Percentiles rank a stretch among this genome's conserved stretches.
Evolutionary conservation across 2,888 invertebrate species (phyloP).

Genomic region (Meta bourneti): DNA sequence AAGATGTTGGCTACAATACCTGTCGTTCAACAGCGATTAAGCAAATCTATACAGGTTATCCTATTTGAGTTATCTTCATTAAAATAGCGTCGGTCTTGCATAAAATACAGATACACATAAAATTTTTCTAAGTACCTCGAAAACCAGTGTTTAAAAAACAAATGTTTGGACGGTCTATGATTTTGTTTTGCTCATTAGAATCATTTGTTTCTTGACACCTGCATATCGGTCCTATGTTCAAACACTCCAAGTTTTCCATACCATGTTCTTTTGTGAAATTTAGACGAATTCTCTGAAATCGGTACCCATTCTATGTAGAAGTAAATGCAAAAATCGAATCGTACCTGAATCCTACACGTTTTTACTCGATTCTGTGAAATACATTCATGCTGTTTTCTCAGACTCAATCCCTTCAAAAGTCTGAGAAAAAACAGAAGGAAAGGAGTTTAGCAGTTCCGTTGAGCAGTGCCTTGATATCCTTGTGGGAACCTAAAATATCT

Average conservation of each 20-base stretch:
- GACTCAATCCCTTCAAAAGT: background rate
- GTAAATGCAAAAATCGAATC: conserved; percentile 56
- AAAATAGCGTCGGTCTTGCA: too few species aligned
- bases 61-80: too few species aligned
- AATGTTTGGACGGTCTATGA: too few species aligned
- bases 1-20: too few species aligned
- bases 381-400: background rate
- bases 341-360: conserved; percentile 36
- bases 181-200: too few species aligned
- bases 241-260: background rate
- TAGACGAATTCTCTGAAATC: background rate
- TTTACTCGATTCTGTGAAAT: background rate
- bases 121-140: too few species aligned
- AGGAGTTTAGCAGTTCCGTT: conserved; percentile 27
- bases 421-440: background rate
- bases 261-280: background rate
- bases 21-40: too few species aligned
- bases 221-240: background rate
- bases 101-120: too few species aligned
- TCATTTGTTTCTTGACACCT: too few species aligned
- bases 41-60: too few species aligned
- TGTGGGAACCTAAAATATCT: conserved; percentile 38
- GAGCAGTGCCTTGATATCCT: conserved; percentile 10
- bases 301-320: background rate
- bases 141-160: too few species aligned